Conservation (phyloP, 2,888 invertebrate genomes). For the Sesia bembeciformis region DNA sequence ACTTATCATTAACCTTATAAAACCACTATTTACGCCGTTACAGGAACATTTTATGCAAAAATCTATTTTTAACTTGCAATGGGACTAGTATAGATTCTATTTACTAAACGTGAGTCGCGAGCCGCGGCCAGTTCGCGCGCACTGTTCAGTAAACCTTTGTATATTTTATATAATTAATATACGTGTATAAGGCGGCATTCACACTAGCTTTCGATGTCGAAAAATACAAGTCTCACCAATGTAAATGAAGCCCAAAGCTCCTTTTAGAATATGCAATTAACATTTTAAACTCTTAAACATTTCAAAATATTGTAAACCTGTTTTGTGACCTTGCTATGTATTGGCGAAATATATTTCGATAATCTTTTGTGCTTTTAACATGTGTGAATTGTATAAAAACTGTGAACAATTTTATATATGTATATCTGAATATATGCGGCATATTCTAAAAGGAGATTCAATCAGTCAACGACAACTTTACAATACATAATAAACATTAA, state of each 20-base stretch:
- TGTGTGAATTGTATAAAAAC: neutral
- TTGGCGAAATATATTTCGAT: constrained; percentile 7
- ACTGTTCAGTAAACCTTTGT: neutral
- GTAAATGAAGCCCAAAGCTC: constrained; percentile 54
- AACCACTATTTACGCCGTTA: constrained; percentile 63
- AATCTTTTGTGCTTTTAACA: constrained; percentile 4
- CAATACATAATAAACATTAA: constrained; percentile 14
- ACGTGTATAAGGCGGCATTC: constrained; percentile 50
- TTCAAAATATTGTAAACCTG: constrained; percentile 7
- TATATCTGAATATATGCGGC: constrained; percentile 14
- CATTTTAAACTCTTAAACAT: neutral
- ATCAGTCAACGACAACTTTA: constrained; percentile 22
- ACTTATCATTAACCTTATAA: constrained; percentile 55
- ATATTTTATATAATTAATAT: neutral
- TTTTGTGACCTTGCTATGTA: constrained; percentile 44
- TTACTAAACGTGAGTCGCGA: neutral
- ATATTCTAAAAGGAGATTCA: constrained; percentile 53
- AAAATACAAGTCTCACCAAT: constrained; percentile 50
- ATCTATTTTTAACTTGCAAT: constrained; percentile 67
- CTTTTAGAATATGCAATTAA: constrained; percentile 52
- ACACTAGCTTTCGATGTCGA: constrained; percentile 62
- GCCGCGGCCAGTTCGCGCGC: neutral
- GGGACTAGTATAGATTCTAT: constrained; percentile 56
- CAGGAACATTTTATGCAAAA: constrained; percentile 69
- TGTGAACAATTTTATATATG: neutral